phyloP scores from a whole-genome alignment of 2,113 vertebrate genomes.

The Vicugna pacos region DNA sequence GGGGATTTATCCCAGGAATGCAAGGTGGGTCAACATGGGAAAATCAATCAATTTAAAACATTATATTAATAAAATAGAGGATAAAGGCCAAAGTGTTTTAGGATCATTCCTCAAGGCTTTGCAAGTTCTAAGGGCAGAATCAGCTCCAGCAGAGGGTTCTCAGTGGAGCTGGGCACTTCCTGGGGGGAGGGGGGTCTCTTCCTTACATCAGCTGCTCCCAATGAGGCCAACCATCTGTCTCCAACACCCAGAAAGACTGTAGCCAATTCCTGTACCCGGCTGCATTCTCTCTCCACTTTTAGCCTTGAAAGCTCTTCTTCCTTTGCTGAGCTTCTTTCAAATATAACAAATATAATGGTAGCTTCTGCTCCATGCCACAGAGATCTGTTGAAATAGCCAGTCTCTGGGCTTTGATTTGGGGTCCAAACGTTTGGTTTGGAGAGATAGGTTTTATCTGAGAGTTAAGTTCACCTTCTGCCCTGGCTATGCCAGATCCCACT shows the following conservation, averaged over 20 bases:
- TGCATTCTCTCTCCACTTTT: neutral
- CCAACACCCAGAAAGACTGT: neutral
- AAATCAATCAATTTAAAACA: constrained; percentile 9
- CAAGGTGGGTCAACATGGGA: neutral
- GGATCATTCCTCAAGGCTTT: neutral
- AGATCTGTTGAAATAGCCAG: neutral
- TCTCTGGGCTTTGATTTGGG: neutral
- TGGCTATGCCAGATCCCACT: neutral
- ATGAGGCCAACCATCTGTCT: neutral
- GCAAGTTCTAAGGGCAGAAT: neutral
- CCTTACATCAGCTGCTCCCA: neutral
- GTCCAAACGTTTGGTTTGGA: constrained; percentile 37
- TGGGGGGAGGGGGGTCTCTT: neutral
- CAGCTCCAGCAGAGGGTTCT: neutral
- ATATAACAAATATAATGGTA: neutral
- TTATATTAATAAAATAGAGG: neutral
- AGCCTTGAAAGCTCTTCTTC: neutral
- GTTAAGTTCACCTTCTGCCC: neutral
- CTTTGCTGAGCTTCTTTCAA: neutral
- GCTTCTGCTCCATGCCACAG: neutral
- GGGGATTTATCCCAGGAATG: neutral
- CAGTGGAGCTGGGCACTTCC: neutral
- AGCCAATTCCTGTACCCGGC: neutral
- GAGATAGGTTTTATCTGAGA: neutral
- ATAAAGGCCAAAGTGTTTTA: neutral